A percentile compares a stretch with the other conserved stretches of the same genome.
Conservation (phyloP, 2,888 invertebrate species). For the Tuberolachnus salignus region DNA sequence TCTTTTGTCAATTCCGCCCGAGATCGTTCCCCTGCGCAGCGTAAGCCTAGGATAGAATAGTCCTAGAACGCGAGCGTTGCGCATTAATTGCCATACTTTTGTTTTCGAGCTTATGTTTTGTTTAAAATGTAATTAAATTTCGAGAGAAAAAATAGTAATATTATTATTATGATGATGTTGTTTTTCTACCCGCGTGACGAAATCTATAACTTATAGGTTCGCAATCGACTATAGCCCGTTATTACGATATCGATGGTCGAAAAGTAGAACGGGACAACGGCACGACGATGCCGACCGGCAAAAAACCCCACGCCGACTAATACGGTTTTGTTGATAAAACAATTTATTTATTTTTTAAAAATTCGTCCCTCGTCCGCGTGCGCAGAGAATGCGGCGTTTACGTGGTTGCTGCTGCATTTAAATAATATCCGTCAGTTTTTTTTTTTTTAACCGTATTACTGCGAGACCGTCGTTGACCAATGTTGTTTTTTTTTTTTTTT, state of each 20-base stretch:
- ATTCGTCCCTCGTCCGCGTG: background rate
- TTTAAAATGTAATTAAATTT: background rate
- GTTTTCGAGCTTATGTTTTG: background rate
- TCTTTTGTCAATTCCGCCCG: too few species aligned
- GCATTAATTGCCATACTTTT: background rate
- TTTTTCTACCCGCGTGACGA: constrained; percentile 1
- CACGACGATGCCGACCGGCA: constrained; percentile 7
- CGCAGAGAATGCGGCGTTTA: background rate
- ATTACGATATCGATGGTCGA: constrained; percentile 52
- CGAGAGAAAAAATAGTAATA: too few species aligned
- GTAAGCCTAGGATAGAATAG: too few species aligned
- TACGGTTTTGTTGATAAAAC: too few species aligned
- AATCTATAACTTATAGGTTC: constrained; percentile 51
- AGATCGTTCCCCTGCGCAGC: too few species aligned
- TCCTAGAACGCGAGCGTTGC: too few species aligned
- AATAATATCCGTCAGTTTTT: constrained; percentile 1
- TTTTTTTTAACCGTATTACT: background rate
- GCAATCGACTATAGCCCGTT: constrained; percentile 36
- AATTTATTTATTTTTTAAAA: background rate
- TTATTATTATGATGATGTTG: background rate
- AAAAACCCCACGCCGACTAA: constrained; percentile 46
- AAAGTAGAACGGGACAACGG: constrained; percentile 54
- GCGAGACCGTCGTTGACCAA: too few species aligned
- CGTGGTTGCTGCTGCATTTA: background rate
- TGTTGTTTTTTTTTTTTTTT: constrained; percentile 11